These are phyloP conservation scores for Tringa solitaria DNA, from an alignment of 2,113 vertebrate genomes.

Conservation along the genomic window DNA sequence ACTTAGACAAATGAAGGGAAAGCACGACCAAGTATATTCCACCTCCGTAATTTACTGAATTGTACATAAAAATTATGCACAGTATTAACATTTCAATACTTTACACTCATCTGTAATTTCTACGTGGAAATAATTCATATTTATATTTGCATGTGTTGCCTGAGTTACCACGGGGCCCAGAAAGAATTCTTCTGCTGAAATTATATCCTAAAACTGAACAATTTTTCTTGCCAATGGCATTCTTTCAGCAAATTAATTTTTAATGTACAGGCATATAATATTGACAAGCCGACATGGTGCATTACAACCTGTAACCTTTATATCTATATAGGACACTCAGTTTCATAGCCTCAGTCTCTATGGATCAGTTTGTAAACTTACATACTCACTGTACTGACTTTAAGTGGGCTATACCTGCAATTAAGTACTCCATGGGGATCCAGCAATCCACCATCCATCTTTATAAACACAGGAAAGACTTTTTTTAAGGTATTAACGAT, in stretches of 20 bases:
- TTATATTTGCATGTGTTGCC: neutral
- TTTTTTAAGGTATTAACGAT: neutral
- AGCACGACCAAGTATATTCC: neutral
- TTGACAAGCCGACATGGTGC: neutral
- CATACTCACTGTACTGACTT: neutral
- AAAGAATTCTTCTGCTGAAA: neutral
- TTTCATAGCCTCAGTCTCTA: neutral
- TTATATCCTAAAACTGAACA: neutral
- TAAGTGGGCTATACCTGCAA: neutral
- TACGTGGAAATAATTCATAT: neutral
- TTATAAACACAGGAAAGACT: neutral
- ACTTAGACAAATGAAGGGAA: neutral
- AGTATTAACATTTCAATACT: neutral
- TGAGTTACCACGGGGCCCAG: neutral
- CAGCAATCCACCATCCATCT: neutral
- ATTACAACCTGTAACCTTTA: neutral
- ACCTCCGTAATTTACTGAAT: neutral
- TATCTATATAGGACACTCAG: neutral
- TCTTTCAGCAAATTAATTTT: conserved; percentile 17
- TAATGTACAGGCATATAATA: neutral
- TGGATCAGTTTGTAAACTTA: neutral
- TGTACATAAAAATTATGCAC: neutral
- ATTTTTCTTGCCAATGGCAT: neutral
- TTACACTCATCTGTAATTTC: neutral
- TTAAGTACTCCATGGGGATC: neutral